Percentiles rank a stretch among this genome's conserved stretches.
These are phyloP conservation scores for Linyphia triangularis DNA, from an alignment of 2,888 invertebrate species.

Conservation along the genomic window DNA sequence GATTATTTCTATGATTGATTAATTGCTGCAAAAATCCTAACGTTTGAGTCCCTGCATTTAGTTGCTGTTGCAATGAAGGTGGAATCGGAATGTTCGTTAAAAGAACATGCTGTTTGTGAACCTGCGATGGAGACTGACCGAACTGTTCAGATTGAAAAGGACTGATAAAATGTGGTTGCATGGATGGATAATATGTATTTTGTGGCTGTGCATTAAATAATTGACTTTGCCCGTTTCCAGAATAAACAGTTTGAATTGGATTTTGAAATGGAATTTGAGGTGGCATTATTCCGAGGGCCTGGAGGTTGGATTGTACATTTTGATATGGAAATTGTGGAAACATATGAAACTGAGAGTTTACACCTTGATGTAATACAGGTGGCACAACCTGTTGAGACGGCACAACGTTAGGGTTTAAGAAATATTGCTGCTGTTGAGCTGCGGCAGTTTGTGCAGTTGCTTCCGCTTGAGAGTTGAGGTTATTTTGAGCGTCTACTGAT, in stretches of 20 bases:
- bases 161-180: conserved; percentile 29
- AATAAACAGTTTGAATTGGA: conserved; percentile 29
- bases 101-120: conserved; percentile 47
- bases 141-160: conserved; percentile 17
- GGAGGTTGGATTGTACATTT: conserved; percentile 4
- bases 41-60: conserved; percentile 61
- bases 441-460: neutral
- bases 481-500: neutral
- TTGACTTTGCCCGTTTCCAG: neutral
- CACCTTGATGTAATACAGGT: conserved; percentile 27
- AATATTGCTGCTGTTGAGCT: conserved; percentile 33
- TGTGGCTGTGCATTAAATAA: conserved; percentile 33
- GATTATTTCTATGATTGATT: conserved; percentile 39
- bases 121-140: neutral
- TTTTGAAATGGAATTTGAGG: conserved; percentile 57
- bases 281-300: conserved; percentile 33
- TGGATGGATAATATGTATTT: conserved; percentile 23
- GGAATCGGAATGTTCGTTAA: conserved; percentile 66
- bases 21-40: conserved; percentile 55
- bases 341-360: conserved; percentile 47
- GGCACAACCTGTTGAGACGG: conserved; percentile 14
- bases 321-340: conserved; percentile 55
- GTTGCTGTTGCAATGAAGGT: conserved; percentile 63
- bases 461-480: neutral
- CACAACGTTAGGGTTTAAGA: conserved; percentile 16